A percentile compares a stretch with the other conserved stretches of the same genome.
Conservation (phyloP, 2,113 vertebrate genomes). For the Aphelocoma coerulescens region DNA sequence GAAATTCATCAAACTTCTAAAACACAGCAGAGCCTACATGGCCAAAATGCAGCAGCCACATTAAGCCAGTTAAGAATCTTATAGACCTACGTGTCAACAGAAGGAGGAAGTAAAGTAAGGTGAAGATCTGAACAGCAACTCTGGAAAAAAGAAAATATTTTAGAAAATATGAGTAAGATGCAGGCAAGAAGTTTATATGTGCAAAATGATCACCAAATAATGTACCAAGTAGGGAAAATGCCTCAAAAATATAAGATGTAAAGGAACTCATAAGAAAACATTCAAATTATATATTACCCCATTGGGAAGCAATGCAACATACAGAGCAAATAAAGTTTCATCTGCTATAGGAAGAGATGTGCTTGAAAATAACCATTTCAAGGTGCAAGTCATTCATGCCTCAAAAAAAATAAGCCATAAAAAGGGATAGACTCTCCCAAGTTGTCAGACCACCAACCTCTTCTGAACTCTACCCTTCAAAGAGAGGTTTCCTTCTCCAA, state of each 20-base stretch:
- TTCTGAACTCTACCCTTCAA: neutral
- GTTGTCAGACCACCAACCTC: neutral
- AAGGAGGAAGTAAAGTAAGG: neutral
- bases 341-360: neutral
- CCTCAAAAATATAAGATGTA: neutral
- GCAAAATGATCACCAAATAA: neutral
- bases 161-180: neutral
- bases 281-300: neutral
- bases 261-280: neutral
- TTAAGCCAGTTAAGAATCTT: neutral
- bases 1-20: neutral
- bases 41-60: neutral
- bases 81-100: neutral
- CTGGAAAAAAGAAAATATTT: neutral
- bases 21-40: neutral
- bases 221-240: neutral
- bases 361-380: neutral
- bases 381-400: neutral
- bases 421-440: neutral
- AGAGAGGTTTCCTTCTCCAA: neutral
- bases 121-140: neutral
- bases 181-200: neutral
- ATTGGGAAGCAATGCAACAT: neutral
- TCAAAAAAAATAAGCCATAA: neutral
- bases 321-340: neutral